Conservation (phyloP, 2,113 vertebrate genomes). For the Lophius piscatorius region DNA sequence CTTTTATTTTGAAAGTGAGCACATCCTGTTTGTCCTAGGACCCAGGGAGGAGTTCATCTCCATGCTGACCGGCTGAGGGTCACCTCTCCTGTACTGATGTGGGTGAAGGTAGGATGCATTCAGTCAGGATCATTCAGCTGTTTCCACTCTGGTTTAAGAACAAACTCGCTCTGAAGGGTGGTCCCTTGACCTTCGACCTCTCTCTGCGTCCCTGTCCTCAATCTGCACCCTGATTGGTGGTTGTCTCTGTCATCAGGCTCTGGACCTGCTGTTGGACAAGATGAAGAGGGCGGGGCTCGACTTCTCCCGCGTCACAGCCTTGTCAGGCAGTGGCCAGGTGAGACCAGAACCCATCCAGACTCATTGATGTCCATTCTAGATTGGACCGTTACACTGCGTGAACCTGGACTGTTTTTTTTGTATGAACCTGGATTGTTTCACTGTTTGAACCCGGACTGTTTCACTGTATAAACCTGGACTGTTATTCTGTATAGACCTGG, state of each 20-base stretch:
- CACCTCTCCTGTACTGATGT: conserved; percentile 95
- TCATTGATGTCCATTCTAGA: background rate
- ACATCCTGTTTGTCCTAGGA: conserved; percentile 74
- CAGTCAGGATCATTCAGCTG: background rate
- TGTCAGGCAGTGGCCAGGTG: conserved; percentile 96
- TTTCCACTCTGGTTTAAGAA: background rate
- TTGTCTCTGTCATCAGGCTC: conserved; percentile 79
- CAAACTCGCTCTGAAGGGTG: rapidly evolving
- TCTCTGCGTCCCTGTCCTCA: background rate
- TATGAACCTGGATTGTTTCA: too few relatives aligned
- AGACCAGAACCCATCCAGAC: background rate
- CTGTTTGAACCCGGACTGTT: too few relatives aligned
- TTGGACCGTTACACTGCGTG: too few relatives aligned
- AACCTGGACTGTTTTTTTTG: too few relatives aligned
- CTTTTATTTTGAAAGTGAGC: conserved; percentile 16
- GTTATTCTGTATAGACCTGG: too few relatives aligned
- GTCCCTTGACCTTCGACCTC: conserved; percentile 2
- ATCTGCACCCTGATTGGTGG: conserved; percentile 3
- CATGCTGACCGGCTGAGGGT: conserved; percentile 87
- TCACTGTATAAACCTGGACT: too few relatives aligned
- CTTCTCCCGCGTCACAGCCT: conserved; percentile 85
- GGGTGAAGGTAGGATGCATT: conserved; percentile 86
- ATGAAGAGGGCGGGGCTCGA: conserved; percentile 87
- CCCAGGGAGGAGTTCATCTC: conserved; percentile 88
- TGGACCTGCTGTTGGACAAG: conserved; percentile 90